Conservation (phyloP, 2,888 invertebrate genomes). For the Apoda limacodes region DNA sequence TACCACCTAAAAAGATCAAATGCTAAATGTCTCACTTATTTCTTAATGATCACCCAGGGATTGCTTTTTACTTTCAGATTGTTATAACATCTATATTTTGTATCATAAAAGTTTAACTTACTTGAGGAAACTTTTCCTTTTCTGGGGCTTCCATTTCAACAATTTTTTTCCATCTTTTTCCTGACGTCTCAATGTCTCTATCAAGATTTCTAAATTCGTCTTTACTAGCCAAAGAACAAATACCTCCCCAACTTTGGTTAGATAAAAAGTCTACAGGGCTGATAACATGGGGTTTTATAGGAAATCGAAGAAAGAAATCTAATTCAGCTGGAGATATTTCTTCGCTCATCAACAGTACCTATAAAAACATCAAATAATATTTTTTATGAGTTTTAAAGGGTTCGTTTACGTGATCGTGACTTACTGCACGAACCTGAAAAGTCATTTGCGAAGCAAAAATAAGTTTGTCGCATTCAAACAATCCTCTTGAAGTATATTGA, state of each 20-base stretch:
- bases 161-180: slow-evolving; percentile 98
- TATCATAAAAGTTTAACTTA: slow-evolving; percentile 19
- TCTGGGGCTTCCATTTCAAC: slow-evolving; percentile 96
- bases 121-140: slow-evolving; percentile 94
- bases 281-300: slow-evolving; percentile 91
- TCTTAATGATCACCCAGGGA: too few relatives aligned
- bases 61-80: background rate
- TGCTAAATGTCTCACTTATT: too few relatives aligned
- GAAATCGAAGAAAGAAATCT: slow-evolving; percentile 93
- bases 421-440: slow-evolving; percentile 78
- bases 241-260: slow-evolving; percentile 94
- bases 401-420: background rate
- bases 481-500: slow-evolving; percentile 92
- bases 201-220: slow-evolving; percentile 95
- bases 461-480: slow-evolving; percentile 96
- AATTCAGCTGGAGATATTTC: slow-evolving; percentile 88
- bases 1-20: too few relatives aligned
- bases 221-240: slow-evolving; percentile 88
- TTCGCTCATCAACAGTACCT: slow-evolving; percentile 89
- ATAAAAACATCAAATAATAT: slow-evolving; percentile 1
- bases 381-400: too few relatives aligned
- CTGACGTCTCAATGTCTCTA: slow-evolving; percentile 94
- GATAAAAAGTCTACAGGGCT: slow-evolving; percentile 96
- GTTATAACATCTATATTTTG: background rate
- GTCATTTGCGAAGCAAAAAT: slow-evolving; percentile 97